Percentiles rank a stretch among this genome's conserved stretches.
phyloP scores from a whole-genome alignment of 2,797 vertebrate genomes.

The Momotus momota region DNA sequence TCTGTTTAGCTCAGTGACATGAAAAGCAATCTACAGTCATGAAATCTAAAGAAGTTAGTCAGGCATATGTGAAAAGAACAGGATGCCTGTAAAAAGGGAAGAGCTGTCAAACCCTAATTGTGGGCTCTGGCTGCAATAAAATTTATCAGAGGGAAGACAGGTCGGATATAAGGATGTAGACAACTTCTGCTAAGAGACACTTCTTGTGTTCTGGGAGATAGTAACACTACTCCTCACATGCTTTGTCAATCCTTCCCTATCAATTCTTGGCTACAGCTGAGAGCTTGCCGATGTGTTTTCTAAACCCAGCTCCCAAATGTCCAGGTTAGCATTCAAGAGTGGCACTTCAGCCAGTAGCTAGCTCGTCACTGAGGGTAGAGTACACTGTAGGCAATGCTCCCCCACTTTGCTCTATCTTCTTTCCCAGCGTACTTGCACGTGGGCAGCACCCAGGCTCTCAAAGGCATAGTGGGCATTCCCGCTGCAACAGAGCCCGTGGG shows the following conservation, averaged over 20 bases:
- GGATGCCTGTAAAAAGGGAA: constrained; percentile 65
- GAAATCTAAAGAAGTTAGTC: constrained; percentile 58
- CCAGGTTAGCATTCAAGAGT: not conserved
- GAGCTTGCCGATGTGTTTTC: not conserved
- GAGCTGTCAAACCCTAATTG: constrained; percentile 63
- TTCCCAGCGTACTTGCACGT: not conserved
- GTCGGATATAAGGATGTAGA: not conserved
- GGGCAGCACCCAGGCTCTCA: not conserved
- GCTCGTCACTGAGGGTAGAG: not conserved
- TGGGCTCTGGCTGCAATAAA: constrained; percentile 60
- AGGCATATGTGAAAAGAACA: constrained; percentile 66
- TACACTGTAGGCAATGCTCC: not conserved
- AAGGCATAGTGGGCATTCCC: accelerated
- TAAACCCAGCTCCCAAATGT: not conserved
- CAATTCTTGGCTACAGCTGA: not conserved
- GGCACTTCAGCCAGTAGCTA: not conserved
- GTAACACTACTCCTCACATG: not conserved
- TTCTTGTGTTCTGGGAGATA: not conserved
- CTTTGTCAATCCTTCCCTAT: not conserved
- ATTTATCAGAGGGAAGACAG: constrained; percentile 43
- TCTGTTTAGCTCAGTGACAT: constrained; percentile 38
- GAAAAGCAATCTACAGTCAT: constrained; percentile 46
- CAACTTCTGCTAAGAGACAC: constrained; percentile 28
- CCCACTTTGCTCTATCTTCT: not conserved
- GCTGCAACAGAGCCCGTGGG: not conserved